Evolutionary conservation across 1,140 invertebrate species (phyloP).

Genomic region (Cotesia chilonis): DNA sequence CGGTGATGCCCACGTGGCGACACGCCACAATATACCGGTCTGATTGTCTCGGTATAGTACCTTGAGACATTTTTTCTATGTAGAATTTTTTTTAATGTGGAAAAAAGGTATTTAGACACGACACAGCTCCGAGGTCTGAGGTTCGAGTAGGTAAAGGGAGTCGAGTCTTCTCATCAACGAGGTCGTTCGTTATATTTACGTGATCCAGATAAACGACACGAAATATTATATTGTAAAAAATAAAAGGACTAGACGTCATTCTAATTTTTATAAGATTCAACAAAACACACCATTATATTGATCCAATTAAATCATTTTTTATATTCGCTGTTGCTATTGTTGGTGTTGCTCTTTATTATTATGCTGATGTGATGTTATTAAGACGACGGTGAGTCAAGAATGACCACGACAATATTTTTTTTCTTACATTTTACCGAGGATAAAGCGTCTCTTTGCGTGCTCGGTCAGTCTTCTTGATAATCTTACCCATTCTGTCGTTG

Average conservation of each 20-base stretch:
- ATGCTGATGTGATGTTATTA: neutral
- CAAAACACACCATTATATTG: neutral
- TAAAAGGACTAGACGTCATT: too few relatives aligned
- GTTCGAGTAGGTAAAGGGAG: too few relatives aligned
- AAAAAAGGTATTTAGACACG: neutral
- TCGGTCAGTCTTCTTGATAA: neutral
- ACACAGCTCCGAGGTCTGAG: neutral
- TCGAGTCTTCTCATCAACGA: constrained; percentile 9
- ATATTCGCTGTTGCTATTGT: too few relatives aligned
- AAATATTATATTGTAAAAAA: neutral
- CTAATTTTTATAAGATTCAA: too few relatives aligned
- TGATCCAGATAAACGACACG: constrained; percentile 9
- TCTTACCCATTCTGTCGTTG: neutral
- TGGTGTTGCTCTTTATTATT: too few relatives aligned
- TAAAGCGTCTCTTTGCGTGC: constrained; percentile 10
- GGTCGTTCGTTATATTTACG: constrained; percentile 7
- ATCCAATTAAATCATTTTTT: constrained; percentile 3
- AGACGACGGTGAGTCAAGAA: neutral
- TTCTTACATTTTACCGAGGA: neutral
- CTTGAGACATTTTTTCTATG: constrained; percentile 24
- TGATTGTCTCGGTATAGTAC: constrained; percentile 54
- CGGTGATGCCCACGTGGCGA: constrained; percentile 53
- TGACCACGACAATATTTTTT: constrained; percentile 11
- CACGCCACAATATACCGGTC: constrained; percentile 33
- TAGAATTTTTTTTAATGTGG: constrained; percentile 8